Conservation (phyloP, 2,113 vertebrate genomes). For the Bungarus multicinctus region DNA sequence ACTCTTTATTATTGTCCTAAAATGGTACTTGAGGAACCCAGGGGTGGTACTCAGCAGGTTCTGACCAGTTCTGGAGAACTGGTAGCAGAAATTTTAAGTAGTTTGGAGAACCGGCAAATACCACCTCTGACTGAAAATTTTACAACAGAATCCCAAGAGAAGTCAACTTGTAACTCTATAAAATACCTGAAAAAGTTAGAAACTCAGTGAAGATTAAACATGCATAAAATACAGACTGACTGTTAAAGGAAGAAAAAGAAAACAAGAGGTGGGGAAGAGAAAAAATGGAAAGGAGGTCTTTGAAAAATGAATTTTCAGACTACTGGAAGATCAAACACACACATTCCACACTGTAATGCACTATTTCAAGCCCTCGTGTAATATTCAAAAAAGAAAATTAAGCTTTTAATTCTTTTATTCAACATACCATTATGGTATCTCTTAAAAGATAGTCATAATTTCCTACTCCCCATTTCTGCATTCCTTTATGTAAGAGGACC, state of each 20-base stretch:
- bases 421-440: not conserved
- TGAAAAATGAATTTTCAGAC: not conserved
- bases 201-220: not conserved
- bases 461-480: not conserved
- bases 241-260: not conserved
- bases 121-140: too few relatives aligned
- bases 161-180: not conserved
- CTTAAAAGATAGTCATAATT: not conserved
- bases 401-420: not conserved
- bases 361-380: not conserved
- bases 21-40: not conserved
- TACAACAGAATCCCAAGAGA: not conserved
- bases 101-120: too few relatives aligned
- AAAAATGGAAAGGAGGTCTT: not conserved
- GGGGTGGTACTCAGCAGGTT: too few relatives aligned
- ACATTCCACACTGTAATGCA: not conserved
- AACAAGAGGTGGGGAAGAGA: not conserved
- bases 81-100: too few relatives aligned
- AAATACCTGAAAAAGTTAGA: not conserved
- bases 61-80: too few relatives aligned
- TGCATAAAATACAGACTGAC: not conserved
- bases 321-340: not conserved
- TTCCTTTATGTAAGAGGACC: not conserved
- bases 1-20: not conserved
- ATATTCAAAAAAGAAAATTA: not conserved